Base-by-base conservation (phyloP, 2,888 invertebrate species). In the Deilephila porcellus region DNA sequence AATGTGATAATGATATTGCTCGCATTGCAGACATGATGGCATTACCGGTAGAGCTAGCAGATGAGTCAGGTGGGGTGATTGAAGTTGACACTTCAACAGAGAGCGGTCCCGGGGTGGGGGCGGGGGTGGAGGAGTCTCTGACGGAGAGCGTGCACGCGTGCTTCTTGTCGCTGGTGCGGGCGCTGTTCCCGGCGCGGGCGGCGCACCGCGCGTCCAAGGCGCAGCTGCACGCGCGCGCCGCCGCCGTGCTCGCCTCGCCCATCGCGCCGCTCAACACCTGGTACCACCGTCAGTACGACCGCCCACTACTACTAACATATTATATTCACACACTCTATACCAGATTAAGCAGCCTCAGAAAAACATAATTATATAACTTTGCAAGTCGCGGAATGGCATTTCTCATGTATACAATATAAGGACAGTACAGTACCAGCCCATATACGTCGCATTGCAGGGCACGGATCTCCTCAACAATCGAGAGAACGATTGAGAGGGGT, bases 91-190 rank as follows among this genome's bases (percentile, higher is more conserved):
- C 89, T 8, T 85, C 89, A 0, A 82, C 85, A 2, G 88, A 84
- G 8, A 74, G 73, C 4, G 20, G 74, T 20, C 83, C 82, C 0
- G 37, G 7, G 37, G 37, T 7, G 37, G 11, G 45, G 11, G 11
- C 11, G 6, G 90, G 90, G 62, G 84, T 88, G 0, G 93, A 92
- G 74, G 89, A 92, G 76, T 88, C 92, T 71, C 89, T 97, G 59
- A 97, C 97, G 89, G 97, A 98, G 89, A 97, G 97, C 71, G 97
- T 97, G 0, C 98, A 98, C 80, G 96, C 97, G 0, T 97, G 97
- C 88, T 99, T 98, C 95, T 96, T 99, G 88, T 98, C 98, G 1
- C 91, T 99, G 62, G 95, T 99, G 45, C 95, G 99, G 6, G 98
- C 98, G 83, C 96, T 99, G 74, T 98, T 99, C 83, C 97, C 97